Base-by-base conservation (phyloP, 2,888 invertebrate genomes). In the Dolichopus griseipennis region DNA sequence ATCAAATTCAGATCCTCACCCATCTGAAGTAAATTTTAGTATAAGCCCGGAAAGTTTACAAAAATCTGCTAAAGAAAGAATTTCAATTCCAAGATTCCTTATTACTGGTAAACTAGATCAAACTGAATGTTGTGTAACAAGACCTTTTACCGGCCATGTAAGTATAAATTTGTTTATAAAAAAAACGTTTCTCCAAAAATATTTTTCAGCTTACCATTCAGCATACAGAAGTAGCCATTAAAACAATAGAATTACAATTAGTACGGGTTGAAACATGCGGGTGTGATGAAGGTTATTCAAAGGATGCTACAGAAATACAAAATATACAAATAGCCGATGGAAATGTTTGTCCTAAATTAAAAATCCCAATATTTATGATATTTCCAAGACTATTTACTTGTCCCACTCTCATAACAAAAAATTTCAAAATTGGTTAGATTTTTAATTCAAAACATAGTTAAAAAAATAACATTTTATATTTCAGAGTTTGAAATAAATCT, bases 231-330 rank as follows among this genome's bases (percentile, higher is more conserved):
- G 87, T 90, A 52, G 86, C 90, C 0, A 91, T 97, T 70, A 93
- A 94, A 78, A 96, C 96, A 0, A 89, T 98, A 68, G 97, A 98
- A 81, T 82, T 98, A 71, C 97, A 97, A 81, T 83, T 98, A 70
- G 92, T 97, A 1, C 85, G 97, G 68, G 93, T 97, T 2, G 97
- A 98, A 82, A 97, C 96, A 0, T 96, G 96, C 79, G 97, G 97
- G 66, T 91, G 92, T 78, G 90, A 91, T 0, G 95, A 95, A 79
- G 97, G 95, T 18, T 95, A 91, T 81, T 79, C 95, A 1, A 88
- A 90, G 81, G 97, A 97, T 93, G 96, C 95, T 21, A 97, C 97
- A 10, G 97, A 98, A 86, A 94, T 98, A 74, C 97, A 97, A 84
- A 97, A 96, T 79, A 95, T 98, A 78, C 97, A 98, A 85, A 90